Percentiles rank a stretch among this genome's conserved stretches.
Evolutionary conservation across 2,888 invertebrate species (phyloP).

Genomic region (Aporophyla lueneburgensis): DNA sequence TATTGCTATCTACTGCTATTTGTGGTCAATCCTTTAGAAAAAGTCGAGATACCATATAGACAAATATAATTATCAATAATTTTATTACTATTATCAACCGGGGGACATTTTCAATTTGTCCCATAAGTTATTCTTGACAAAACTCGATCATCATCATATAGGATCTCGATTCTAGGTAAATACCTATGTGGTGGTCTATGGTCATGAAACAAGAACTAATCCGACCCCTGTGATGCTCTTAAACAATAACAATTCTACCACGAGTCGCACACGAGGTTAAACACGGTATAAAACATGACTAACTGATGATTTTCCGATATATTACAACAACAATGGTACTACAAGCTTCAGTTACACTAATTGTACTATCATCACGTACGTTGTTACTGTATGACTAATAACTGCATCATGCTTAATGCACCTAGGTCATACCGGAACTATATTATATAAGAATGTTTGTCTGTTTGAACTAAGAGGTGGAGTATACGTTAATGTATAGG

Average conservation of each 20-base stretch:
- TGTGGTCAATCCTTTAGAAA: too few relatives aligned
- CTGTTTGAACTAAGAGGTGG: neutral
- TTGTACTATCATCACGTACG: constrained; percentile 46
- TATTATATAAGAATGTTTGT: constrained; percentile 32
- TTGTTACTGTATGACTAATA: constrained; percentile 38
- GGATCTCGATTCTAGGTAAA: too few relatives aligned
- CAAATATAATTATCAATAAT: too few relatives aligned
- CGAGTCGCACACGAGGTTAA: constrained; percentile 1
- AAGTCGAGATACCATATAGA: too few relatives aligned
- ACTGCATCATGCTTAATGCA: constrained; percentile 20
- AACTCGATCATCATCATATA: neutral
- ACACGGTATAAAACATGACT: constrained; percentile 30
- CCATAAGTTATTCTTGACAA: neutral
- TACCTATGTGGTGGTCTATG: neutral
- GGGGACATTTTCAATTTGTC: neutral
- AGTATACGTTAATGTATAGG: neutral
- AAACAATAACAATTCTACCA: neutral
- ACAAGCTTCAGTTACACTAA: constrained; percentile 34
- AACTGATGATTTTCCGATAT: constrained; percentile 35
- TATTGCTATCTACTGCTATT: too few relatives aligned
- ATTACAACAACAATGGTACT: constrained; percentile 29
- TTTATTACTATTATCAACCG: neutral
- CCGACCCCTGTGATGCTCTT: neutral
- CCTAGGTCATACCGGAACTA: constrained; percentile 36
- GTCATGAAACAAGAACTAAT: neutral